These are phyloP conservation scores for Tetramorium parvispinum DNA, from an alignment of 1,140 invertebrate genomes.

Conservation along the genomic window DNA sequence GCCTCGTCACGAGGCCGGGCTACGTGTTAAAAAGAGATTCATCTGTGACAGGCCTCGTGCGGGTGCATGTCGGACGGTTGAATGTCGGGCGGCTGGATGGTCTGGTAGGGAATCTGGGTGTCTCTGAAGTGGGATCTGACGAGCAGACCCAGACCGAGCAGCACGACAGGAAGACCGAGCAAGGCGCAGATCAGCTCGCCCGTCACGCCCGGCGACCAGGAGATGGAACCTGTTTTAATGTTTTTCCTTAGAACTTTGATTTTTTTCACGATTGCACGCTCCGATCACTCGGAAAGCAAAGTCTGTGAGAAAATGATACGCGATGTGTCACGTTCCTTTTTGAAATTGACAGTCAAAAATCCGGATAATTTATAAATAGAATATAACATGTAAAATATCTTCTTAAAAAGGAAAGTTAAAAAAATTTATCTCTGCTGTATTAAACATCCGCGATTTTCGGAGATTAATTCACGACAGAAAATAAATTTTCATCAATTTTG, in stretches of 20 bases:
- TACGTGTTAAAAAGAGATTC: constrained; percentile 66
- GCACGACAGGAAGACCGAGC: constrained; percentile 87
- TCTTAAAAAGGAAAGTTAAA: background rate
- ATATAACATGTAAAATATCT: background rate
- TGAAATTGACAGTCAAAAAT: background rate
- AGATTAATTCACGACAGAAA: background rate
- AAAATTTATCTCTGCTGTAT: background rate
- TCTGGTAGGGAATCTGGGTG: constrained; percentile 73
- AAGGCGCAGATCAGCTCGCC: constrained; percentile 88
- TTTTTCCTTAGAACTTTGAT: constrained; percentile 12
- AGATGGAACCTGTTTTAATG: constrained; percentile 81
- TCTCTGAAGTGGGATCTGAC: constrained; percentile 86
- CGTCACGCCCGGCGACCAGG: constrained; percentile 86
- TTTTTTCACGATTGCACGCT: background rate
- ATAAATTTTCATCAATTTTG: background rate
- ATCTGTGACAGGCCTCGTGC: constrained; percentile 80
- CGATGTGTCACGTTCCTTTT: background rate
- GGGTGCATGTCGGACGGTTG: constrained; percentile 74
- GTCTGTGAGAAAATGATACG: background rate
- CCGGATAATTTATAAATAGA: background rate
- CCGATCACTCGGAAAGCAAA: background rate
- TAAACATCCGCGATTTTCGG: background rate
- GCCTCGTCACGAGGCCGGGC: background rate
- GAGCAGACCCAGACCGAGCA: constrained; percentile 86
- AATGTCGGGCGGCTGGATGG: constrained; percentile 72